Percentiles rank a stretch among this genome's conserved stretches.
These are phyloP conservation scores for Ceyx melanurus DNA, from an alignment of 2,113 vertebrate genomes.

Conservation along the genomic window DNA sequence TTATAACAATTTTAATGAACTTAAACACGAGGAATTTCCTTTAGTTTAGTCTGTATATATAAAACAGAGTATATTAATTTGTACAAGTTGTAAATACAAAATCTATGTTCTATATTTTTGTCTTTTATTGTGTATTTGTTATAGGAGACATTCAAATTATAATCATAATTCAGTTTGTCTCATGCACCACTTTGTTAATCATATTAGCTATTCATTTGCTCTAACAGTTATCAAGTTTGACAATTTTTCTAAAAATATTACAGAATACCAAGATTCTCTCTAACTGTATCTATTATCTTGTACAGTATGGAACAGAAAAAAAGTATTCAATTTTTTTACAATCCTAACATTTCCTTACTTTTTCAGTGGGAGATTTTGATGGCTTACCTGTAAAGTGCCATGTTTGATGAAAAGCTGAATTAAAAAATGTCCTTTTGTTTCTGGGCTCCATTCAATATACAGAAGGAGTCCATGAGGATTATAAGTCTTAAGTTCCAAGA, in stretches of 20 bases:
- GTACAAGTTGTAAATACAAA: not conserved
- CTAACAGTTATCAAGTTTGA: not conserved
- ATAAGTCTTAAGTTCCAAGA: constrained; percentile 79
- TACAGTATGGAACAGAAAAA: not conserved
- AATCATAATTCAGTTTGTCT: not conserved
- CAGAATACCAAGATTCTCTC: not conserved
- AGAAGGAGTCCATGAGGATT: constrained; percentile 77
- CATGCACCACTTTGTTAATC: not conserved
- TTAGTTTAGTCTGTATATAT: not conserved
- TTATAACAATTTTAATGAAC: not conserved
- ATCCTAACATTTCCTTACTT: not conserved
- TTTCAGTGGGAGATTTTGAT: not conserved
- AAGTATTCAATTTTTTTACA: not conserved
- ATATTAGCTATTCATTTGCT: not conserved
- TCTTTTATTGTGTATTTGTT: not conserved
- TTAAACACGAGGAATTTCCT: not conserved
- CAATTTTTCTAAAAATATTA: not conserved
- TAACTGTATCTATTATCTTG: not conserved
- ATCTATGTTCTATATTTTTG: not conserved
- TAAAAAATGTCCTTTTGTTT: constrained; percentile 63
- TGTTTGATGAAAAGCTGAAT: constrained; percentile 79
- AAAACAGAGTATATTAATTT: not conserved
- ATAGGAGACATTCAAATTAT: not conserved
- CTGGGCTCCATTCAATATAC: constrained; percentile 73
- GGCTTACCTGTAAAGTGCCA: constrained; percentile 80